phyloP scores from a whole-genome alignment of 2,888 invertebrate genomes.

The Spisula solida region DNA sequence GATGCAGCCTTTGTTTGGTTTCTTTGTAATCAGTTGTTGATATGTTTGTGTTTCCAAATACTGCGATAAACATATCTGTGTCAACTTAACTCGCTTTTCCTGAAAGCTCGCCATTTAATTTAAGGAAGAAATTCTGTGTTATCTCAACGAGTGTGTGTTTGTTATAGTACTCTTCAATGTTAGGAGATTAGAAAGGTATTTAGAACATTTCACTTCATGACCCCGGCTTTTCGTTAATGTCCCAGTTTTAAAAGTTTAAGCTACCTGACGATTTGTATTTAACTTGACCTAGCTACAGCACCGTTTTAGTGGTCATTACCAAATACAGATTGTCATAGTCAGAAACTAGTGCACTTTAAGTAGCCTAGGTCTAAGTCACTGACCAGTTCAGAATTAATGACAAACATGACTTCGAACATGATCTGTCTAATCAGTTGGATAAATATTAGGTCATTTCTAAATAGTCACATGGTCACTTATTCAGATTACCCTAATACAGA shows the following conservation, averaged over 20 bases:
- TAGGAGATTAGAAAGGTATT: conserved; percentile 10
- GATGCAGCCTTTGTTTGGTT: neutral
- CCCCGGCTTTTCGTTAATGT: neutral
- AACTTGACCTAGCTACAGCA: neutral
- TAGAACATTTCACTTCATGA: conserved; percentile 11
- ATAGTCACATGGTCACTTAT: neutral
- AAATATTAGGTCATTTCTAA: neutral
- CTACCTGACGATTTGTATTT: neutral
- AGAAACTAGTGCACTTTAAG: neutral
- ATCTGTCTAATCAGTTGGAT: neutral
- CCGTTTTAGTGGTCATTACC: neutral
- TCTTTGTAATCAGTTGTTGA: neutral
- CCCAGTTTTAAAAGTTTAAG: neutral
- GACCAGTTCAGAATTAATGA: conserved; percentile 21
- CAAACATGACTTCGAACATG: neutral
- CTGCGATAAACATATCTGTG: neutral
- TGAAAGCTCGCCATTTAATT: neutral
- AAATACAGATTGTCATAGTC: neutral
- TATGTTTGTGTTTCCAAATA: conserved; percentile 9
- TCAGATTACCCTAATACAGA: too few relatives aligned
- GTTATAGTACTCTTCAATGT: neutral
- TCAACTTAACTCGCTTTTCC: conserved; percentile 6
- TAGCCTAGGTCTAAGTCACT: neutral
- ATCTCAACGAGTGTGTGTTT: conserved; percentile 1
- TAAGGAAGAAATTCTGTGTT: neutral